A percentile compares a stretch with the other conserved stretches of the same genome.
Evolutionary conservation across 2,113 vertebrate species (phyloP).

Genomic region (Istiophorus platypterus): DNA sequence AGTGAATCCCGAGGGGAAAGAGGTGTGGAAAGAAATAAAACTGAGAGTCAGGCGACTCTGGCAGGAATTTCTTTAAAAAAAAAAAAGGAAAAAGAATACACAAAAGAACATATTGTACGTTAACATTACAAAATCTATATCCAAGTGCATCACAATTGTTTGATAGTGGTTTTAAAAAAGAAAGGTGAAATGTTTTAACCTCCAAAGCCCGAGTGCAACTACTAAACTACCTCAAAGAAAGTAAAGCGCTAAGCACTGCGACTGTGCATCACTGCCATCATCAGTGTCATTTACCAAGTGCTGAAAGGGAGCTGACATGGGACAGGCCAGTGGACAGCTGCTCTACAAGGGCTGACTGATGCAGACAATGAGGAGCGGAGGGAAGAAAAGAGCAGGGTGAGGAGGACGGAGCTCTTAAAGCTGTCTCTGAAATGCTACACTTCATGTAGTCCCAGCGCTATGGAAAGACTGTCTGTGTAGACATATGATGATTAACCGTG

Average conservation of each 20-base stretch:
- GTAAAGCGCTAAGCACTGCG: conserved; percentile 26
- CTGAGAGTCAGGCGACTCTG: not conserved
- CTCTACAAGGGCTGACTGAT: conserved; percentile 56
- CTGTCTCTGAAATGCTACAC: conserved; percentile 63
- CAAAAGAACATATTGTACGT: not conserved
- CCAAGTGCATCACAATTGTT: not conserved
- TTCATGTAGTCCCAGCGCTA: conserved; percentile 49
- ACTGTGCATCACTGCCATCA: conserved; percentile 62
- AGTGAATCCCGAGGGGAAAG: not conserved
- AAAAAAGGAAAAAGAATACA: not conserved
- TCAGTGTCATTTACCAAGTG: conserved; percentile 66
- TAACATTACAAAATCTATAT: conserved; percentile 5
- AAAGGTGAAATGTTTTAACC: not conserved
- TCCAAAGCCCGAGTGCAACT: conserved; percentile 14
- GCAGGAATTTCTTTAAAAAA: not conserved
- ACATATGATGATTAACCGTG: conserved; percentile 66
- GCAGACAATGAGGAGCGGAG: conserved; percentile 58
- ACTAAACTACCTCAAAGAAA: conserved; percentile 5
- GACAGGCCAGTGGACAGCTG: conserved; percentile 68
- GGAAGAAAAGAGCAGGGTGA: conserved; percentile 36
- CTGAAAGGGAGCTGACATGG: conserved; percentile 67
- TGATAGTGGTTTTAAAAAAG: conserved; percentile 9
- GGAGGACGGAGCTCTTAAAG: conserved; percentile 47
- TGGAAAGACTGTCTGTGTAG: conserved; percentile 45
- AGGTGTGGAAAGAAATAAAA: conserved; percentile 8